A percentile compares a stretch with the other conserved stretches of the same genome.
These are phyloP conservation scores for Volucella inanis DNA, from an alignment of 2,888 invertebrate genomes.

Conservation along the genomic window DNA sequence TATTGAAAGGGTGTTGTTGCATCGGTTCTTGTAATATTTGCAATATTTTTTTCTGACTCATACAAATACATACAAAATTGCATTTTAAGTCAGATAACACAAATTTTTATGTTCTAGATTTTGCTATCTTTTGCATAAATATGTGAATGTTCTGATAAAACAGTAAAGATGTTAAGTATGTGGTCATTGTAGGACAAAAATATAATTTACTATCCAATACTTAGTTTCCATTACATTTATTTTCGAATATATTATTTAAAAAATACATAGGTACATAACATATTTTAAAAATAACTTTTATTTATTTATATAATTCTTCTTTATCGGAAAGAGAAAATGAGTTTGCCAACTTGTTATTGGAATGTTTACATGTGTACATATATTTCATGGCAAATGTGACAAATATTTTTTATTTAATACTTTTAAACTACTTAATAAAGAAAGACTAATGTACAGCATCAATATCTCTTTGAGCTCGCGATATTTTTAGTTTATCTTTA, in stretches of 20 bases:
- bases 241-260: conserved; percentile 12
- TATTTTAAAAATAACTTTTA: conserved; percentile 10
- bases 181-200: not conserved
- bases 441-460: conserved; percentile 87
- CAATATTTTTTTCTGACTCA: too few species aligned
- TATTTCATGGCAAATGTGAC: conserved; percentile 1
- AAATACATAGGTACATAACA: not conserved
- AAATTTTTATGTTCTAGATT: too few species aligned
- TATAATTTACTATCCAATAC: conserved; percentile 26
- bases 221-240: not conserved
- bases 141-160: not conserved
- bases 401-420: conserved; percentile 15
- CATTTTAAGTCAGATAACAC: too few species aligned
- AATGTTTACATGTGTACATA: conserved; percentile 3
- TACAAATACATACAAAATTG: too few species aligned
- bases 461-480: conserved; percentile 96
- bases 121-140: not conserved
- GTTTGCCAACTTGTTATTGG: not conserved
- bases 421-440: not conserved
- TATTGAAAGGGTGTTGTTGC: too few species aligned
- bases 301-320: not conserved
- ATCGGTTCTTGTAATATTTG: too few species aligned
- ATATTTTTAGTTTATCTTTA: conserved; percentile 97
- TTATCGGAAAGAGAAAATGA: not conserved
- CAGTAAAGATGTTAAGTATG: too few species aligned